phyloP scores from a whole-genome alignment of 2,888 invertebrate genomes.

The Idaea biselata region DNA sequence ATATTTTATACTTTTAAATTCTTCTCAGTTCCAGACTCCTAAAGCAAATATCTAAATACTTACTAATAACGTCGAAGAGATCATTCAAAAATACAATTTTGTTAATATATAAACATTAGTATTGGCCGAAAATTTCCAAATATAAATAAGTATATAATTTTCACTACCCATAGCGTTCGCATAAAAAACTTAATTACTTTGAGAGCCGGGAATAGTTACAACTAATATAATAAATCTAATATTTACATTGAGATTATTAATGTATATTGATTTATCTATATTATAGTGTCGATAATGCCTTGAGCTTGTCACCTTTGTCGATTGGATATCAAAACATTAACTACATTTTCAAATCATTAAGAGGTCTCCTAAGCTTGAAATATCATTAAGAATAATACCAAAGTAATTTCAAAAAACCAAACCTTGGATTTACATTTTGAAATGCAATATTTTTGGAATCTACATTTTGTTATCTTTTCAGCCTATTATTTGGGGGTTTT shows the following conservation, averaged over 20 bases:
- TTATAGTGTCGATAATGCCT: conserved; percentile 68
- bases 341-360: conserved; percentile 20
- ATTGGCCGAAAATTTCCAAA: conserved; percentile 72
- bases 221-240: conserved; percentile 65
- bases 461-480: too few relatives aligned
- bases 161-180: conserved; percentile 58
- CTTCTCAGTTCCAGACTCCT: conserved; percentile 78
- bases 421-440: too few relatives aligned
- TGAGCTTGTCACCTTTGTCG: conserved; percentile 65
- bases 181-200: conserved; percentile 77
- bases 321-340: conserved; percentile 45
- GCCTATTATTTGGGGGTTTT: too few relatives aligned
- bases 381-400: too few relatives aligned
- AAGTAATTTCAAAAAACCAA: too few relatives aligned
- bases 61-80: conserved; percentile 74
- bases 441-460: too few relatives aligned
- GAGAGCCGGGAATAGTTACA: conserved; percentile 78
- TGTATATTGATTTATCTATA: conserved; percentile 72
- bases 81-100: conserved; percentile 80
- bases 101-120: conserved; percentile 66
- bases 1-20: conserved; percentile 68
- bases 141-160: conserved; percentile 63
- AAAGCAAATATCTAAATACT: conserved; percentile 72
- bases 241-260: conserved; percentile 78
- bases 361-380: too few relatives aligned